Conservation (phyloP, 2,113 vertebrate species). For the Lichenostomus cassidix region DNA sequence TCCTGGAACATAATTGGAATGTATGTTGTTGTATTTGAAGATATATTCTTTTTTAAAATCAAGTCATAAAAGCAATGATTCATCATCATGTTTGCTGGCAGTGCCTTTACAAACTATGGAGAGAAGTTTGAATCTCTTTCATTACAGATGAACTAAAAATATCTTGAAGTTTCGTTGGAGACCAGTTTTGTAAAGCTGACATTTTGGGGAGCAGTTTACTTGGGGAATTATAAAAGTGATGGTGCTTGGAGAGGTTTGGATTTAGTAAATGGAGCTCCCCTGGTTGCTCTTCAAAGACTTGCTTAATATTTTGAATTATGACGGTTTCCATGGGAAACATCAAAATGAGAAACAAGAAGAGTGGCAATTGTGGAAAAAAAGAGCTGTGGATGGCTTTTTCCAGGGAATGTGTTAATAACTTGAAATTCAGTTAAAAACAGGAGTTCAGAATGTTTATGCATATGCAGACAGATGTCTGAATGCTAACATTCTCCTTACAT, state of each 20-base stretch:
- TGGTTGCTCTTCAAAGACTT: neutral
- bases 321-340: conserved; percentile 23
- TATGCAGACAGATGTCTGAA: conserved; percentile 4
- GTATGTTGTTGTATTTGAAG: neutral
- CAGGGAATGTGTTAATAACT: conserved; percentile 21
- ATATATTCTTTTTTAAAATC: too few relatives aligned
- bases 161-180: neutral
- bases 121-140: neutral
- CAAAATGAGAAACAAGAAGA: conserved; percentile 22
- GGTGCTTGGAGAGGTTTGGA: neutral
- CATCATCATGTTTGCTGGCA: neutral
- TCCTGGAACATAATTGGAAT: neutral
- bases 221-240: neutral
- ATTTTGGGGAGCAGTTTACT: neutral
- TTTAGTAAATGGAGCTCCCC: neutral
- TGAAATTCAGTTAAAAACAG: neutral
- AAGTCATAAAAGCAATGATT: neutral
- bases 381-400: conserved; percentile 2
- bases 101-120: neutral
- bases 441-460: conserved; percentile 5
- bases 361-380: conserved; percentile 16
- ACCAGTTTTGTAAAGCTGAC: neutral
- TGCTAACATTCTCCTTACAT: neutral
- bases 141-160: neutral
- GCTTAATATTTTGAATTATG: conserved; percentile 10